These are phyloP conservation scores for Tribolium madens DNA, from an alignment of 1,140 invertebrate genomes.

Conservation along the genomic window DNA sequence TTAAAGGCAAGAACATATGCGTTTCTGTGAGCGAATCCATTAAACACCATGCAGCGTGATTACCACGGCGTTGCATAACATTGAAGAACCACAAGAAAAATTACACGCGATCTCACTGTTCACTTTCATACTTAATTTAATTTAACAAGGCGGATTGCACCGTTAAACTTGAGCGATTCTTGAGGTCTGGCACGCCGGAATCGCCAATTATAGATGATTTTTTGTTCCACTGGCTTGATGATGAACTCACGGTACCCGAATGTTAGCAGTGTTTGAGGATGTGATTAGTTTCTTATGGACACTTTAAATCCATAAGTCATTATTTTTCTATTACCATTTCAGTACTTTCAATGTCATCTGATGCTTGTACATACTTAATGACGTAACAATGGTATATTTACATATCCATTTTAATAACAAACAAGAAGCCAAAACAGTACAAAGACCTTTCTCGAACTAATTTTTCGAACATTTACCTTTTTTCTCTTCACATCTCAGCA, in stretches of 20 bases:
- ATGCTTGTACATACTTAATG: not conserved
- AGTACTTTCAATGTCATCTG: too few species aligned
- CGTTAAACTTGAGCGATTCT: slow-evolving; percentile 17
- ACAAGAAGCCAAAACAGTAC: not conserved
- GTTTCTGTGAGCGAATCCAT: not conserved
- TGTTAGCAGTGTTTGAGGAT: not conserved
- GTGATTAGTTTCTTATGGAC: not conserved
- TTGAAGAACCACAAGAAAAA: slow-evolving; percentile 9
- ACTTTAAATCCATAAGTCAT: not conserved
- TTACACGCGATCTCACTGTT: slow-evolving; percentile 27
- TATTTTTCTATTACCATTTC: not conserved
- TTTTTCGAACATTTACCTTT: not conserved
- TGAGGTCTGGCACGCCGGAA: not conserved
- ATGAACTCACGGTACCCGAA: not conserved
- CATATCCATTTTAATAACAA: not conserved
- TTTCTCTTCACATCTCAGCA: not conserved
- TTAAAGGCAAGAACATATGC: not conserved
- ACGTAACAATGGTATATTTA: not conserved
- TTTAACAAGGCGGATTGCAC: slow-evolving; percentile 24
- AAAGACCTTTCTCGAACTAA: not conserved
- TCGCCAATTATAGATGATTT: not conserved
- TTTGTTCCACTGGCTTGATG: not conserved
- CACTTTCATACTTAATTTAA: slow-evolving; percentile 22
- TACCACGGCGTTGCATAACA: slow-evolving; percentile 12
- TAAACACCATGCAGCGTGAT: slow-evolving; percentile 8